Evolutionary conservation across 2,888 invertebrate species (phyloP), one percentile per base, ranked within the genome.

Genomic region (Trichogramma evanescens): DNA sequence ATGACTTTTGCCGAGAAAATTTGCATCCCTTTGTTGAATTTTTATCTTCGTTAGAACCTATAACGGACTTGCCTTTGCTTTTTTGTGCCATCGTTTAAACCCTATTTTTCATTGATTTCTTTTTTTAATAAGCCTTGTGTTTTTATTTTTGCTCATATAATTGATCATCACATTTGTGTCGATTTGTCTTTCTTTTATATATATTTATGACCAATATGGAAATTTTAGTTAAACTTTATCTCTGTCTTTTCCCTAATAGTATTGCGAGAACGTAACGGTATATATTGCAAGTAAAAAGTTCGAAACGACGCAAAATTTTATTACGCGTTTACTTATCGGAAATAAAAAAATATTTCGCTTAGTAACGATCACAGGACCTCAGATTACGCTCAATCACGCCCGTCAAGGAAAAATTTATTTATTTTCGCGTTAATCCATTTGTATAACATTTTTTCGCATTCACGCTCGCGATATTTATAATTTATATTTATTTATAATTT

Each of bases 341-440:
- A 77, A 77, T 77, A 77, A 77, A 77, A 77, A 77, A 77, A 77
- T 76, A 76, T 76, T 75, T 76, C 73, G 75, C 74, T 76, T 76
- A 76, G 58, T 77, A 77, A 77, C 76, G 76, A 78, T 78, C 77
- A 77, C 77, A 77, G 77, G 76, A 75, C 77, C 77, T 78, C 77
- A 74, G 77, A 78, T 77, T 76, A 77, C 72, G 58, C 73, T 74
- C 76, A 76, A 73, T 72, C 76, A 72, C 72, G 72, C 74, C 69
- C 66, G 64, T 66, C 61, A 63, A 67, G 67, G 66, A 72, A 60
- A 59, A 65, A 60, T 60, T 58, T 64, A 42, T 66, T 58, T 8
- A 50, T 55, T 64, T 57, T 57, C 66, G 56, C 66, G 53, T 13
- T 8, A 50, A 52, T 50, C 5, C 66, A 60, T 65, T 59, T 63